These are phyloP conservation scores for Enteromius fasciolatus DNA, from an alignment of 2,797 vertebrate genomes.

Conservation along the genomic window DNA sequence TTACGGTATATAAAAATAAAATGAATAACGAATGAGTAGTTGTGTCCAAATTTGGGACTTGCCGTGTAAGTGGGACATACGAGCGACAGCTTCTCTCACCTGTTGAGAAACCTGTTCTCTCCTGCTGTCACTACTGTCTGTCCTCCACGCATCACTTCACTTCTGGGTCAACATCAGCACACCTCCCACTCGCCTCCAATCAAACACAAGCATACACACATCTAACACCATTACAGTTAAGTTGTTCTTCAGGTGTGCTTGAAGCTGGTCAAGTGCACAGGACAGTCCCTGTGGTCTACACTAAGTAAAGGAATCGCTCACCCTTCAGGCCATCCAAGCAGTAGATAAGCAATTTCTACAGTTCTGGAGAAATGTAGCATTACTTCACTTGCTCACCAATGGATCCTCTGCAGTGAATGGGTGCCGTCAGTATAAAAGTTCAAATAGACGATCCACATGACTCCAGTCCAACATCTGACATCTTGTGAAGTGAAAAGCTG, in stretches of 20 bases:
- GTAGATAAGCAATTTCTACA: neutral
- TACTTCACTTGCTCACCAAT: neutral
- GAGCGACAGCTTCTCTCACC: slow-evolving; percentile 51
- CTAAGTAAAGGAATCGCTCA: neutral
- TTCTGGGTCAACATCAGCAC: slow-evolving; percentile 61
- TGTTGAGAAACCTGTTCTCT: slow-evolving; percentile 55
- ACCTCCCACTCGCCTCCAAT: slow-evolving; percentile 57
- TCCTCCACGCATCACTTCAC: slow-evolving; percentile 55
- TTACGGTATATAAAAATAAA: neutral
- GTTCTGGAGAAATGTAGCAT: neutral
- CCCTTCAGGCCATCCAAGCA: neutral
- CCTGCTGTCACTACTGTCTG: slow-evolving; percentile 57
- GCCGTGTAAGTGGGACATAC: neutral
- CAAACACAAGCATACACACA: slow-evolving; percentile 41
- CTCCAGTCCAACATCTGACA: neutral
- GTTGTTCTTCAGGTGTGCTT: slow-evolving; percentile 14
- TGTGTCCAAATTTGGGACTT: neutral
- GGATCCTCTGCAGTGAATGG: neutral
- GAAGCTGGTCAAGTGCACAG: neutral
- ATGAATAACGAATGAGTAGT: neutral
- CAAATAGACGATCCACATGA: neutral
- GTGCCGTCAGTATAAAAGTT: neutral
- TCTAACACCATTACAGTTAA: slow-evolving; percentile 4
- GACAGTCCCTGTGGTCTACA: slow-evolving; percentile 17
- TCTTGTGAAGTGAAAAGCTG: neutral